phyloP scores from a whole-genome alignment of 2,797 vertebrate genomes.

The Scyliorhinus canicula region DNA sequence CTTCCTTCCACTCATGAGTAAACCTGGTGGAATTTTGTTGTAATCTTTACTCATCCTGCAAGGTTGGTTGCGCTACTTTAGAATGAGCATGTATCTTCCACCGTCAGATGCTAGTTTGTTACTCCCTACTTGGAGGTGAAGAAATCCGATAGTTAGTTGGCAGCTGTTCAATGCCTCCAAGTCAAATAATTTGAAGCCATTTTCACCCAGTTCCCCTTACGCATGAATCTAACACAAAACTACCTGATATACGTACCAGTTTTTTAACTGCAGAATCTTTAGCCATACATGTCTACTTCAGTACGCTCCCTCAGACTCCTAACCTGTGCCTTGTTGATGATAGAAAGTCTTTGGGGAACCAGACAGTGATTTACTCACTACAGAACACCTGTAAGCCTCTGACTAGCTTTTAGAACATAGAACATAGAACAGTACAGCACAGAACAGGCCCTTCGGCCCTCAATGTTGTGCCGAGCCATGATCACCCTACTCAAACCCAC shows the following conservation, averaged over 20 bases:
- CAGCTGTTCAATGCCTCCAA: not conserved
- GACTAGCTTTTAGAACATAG: not conserved
- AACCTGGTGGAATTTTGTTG: not conserved
- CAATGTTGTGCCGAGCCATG: too few species aligned
- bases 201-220: not conserved
- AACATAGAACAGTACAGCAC: too few species aligned
- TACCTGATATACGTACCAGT: not conserved
- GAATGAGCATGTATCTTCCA: not conserved
- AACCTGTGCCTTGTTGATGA: not conserved
- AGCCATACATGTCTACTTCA: not conserved
- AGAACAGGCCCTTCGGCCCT: too few species aligned
- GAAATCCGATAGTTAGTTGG: not conserved
- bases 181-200: too few species aligned
- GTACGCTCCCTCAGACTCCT: not conserved
- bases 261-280: not conserved
- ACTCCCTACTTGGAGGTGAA: not conserved
- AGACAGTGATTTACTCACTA: not conserved
- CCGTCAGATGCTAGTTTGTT: not conserved
- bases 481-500: too few species aligned
- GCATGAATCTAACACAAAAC: not conserved
- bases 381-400: not conserved
- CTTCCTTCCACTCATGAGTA: not conserved
- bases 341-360: not conserved
- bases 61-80: not conserved
- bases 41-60: not conserved